These are phyloP conservation scores for Noctuana brunneofusca DNA, from an alignment of 2,888 invertebrate species.

Conservation along the genomic window DNA sequence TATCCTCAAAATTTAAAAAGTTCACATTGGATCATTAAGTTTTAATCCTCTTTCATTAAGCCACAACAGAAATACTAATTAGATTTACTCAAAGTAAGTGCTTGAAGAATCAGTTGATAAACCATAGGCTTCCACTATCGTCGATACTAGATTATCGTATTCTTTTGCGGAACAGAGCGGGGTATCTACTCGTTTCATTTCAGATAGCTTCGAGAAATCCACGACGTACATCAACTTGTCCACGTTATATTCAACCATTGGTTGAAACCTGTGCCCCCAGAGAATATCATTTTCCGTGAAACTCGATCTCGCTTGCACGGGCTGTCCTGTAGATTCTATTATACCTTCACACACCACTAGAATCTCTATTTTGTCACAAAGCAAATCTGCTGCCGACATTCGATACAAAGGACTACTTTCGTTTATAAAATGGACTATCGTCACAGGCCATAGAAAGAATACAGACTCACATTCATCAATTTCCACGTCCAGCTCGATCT, in stretches of 20 bases:
- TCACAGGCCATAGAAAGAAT: constrained; percentile 98
- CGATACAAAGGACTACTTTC: constrained; percentile 93
- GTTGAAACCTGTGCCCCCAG: constrained; percentile 94
- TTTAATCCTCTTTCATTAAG: background rate
- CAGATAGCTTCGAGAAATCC: constrained; percentile 94
- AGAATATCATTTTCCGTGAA: constrained; percentile 91
- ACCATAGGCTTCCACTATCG: constrained; percentile 11
- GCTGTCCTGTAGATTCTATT: constrained; percentile 93
- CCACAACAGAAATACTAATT: background rate
- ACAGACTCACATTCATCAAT: constrained; percentile 94
- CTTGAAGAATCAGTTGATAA: constrained; percentile 4
- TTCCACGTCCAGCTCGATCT: constrained; percentile 88
- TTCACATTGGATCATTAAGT: background rate
- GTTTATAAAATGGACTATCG: constrained; percentile 95
- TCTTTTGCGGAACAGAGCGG: constrained; percentile 92
- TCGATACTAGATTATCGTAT: constrained; percentile 58
- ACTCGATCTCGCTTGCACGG: constrained; percentile 91
- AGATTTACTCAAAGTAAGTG: background rate
- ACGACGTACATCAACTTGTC: constrained; percentile 89
- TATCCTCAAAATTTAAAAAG: background rate
- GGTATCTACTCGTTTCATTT: constrained; percentile 91
- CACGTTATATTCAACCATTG: constrained; percentile 89
- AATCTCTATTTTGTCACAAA: constrained; percentile 92
- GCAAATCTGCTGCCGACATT: constrained; percentile 94
- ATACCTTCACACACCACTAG: constrained; percentile 95